Evolutionary conservation across 2,888 invertebrate genomes (phyloP).

Genomic region (Scaptomyza polygonia): DNA sequence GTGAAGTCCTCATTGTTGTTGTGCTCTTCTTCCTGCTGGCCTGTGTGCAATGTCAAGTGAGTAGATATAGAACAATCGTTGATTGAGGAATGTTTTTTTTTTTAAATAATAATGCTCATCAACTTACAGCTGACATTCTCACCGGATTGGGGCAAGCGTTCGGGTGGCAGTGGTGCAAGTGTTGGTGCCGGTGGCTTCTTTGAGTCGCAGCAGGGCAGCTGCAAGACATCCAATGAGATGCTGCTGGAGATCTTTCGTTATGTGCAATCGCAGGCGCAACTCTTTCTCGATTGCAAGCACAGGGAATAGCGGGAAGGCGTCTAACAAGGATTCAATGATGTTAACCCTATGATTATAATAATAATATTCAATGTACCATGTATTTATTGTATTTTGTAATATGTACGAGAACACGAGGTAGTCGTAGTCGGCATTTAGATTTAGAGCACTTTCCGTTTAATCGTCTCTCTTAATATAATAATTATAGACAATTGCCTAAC

Average conservation of each 20-base stretch:
- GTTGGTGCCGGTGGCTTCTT: conserved; percentile 64
- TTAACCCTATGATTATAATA: conserved; percentile 21
- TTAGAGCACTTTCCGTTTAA: conserved; percentile 61
- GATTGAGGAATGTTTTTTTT: not conserved
- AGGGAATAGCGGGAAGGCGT: conserved; percentile 66
- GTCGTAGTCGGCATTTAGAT: conserved; percentile 83
- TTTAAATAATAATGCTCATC: not conserved
- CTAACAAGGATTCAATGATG: not conserved
- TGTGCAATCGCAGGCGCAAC: conserved; percentile 81
- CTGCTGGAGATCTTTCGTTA: conserved; percentile 82
- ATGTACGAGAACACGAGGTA: conserved; percentile 74
- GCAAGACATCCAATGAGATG: conserved; percentile 82
- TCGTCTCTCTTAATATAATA: conserved; percentile 45
- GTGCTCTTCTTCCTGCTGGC: conserved; percentile 70
- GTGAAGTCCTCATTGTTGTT: conserved; percentile 68
- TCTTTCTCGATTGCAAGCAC: conserved; percentile 81
- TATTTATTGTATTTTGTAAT: conserved; percentile 25
- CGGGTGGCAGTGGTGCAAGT: conserved; percentile 49
- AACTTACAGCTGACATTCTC: conserved; percentile 79
- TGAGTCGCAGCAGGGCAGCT: conserved; percentile 75
- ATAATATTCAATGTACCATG: conserved; percentile 24
- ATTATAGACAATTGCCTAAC: not conserved
- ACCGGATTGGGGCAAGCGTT: conserved; percentile 82
- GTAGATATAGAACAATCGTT: not conserved
- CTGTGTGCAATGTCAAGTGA: conserved; percentile 74